phyloP scores from a whole-genome alignment of 2,113 vertebrate genomes.

The Petromus typicus region DNA sequence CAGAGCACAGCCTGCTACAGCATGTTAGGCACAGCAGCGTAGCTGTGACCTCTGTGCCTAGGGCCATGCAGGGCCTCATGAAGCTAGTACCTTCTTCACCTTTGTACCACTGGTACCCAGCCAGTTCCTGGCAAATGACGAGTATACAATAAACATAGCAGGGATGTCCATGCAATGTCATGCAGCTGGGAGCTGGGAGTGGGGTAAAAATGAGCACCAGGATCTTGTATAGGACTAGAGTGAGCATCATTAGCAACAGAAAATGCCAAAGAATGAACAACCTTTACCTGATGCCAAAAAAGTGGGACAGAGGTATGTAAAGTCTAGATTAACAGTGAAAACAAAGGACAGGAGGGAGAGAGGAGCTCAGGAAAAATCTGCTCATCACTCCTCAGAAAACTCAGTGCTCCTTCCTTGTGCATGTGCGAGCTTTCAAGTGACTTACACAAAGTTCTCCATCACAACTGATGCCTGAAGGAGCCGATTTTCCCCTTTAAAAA shows the following conservation, averaged over 20 bases:
- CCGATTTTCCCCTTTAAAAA: not conserved
- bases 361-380: not conserved
- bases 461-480: not conserved
- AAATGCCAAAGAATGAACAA: not conserved
- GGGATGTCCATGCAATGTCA: fast-evolving
- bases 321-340: not conserved
- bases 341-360: not conserved
- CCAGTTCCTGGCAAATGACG: not conserved
- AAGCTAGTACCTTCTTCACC: not conserved
- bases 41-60: not conserved
- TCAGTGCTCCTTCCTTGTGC: not conserved
- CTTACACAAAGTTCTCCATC: not conserved
- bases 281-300: not conserved
- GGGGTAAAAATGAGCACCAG: not conserved
- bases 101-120: not conserved
- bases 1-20: not conserved
- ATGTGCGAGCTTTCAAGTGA: not conserved
- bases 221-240: not conserved
- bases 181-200: too few relatives aligned
- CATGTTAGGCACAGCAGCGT: not conserved
- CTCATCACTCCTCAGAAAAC: not conserved
- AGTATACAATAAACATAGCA: not conserved
- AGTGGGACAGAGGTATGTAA: not conserved
- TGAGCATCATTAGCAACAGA: not conserved
- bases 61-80: not conserved